Base-by-base conservation (phyloP, 1,140 invertebrate species). In the Lasioglossum baleicum region DNA sequence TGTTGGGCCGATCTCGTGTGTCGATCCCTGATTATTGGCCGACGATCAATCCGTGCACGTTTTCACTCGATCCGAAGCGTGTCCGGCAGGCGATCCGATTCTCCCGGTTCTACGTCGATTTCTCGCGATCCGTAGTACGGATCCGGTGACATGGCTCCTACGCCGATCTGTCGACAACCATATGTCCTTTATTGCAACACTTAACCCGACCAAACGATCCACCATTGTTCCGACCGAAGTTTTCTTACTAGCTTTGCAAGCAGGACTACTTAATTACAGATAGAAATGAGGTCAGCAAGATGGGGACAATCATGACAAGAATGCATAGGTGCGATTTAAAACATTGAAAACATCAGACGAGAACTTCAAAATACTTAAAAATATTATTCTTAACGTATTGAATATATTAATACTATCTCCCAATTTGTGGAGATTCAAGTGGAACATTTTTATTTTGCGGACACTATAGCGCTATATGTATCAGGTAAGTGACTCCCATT, bases 101-200 rank as follows among this genome's bases (percentile, higher is more conserved):
- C 90, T 86, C 88, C 84, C 80, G 87, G 88, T 84, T 87, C 86
- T 69, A 87, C 83, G 83, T 88, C 87, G 79, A 88, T 88, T 87
- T 84, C 83, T 84, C 85, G 83, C 78, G 75, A 86, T 88, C 83
- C 80, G 63, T 73, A 83, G 22, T 81, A 68, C 84, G 84, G 86
- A 79, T 86, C 83, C 81, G 85, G 81, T 87, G 83, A 89, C 90
- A 90, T 92, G 87, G 74, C 87, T 83, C 78, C 76, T 69, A 69
- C 68, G 60, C 72, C 76, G 60, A 85, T 63, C 84, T 85, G 73
- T 66, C 51, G n/a, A 81, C 65, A 81, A 17, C 56, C 56, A 71
- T 26, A 69, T 73, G 58, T 73, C 63, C 20, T 35, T 56, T 35
- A 53, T 53, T 42, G 75, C 80, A 66, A 70, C 70, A 35, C 67